Percentiles rank a stretch among this genome's conserved stretches.
Evolutionary conservation across 2,113 vertebrate genomes (phyloP).

Genomic region (Hippocampus guttulatus): DNA sequence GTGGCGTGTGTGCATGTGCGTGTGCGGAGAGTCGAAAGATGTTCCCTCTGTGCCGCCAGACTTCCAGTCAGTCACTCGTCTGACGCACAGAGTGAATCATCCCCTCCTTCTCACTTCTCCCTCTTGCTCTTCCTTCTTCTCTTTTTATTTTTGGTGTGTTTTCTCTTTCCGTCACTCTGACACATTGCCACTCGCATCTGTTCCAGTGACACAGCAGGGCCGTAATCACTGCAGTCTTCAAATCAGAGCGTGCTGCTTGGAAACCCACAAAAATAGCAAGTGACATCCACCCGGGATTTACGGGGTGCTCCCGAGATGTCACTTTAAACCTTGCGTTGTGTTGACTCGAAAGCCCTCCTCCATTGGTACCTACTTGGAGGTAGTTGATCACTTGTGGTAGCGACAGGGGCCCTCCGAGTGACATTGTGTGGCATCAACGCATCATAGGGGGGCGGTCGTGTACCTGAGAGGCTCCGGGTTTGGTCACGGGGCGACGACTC

Average conservation of each 20-base stretch:
- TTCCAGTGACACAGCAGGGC: slow-evolving; percentile 60
- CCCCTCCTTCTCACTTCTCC: slow-evolving; percentile 33
- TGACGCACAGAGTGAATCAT: slow-evolving; percentile 71
- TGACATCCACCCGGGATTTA: not conserved
- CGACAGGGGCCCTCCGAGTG: slow-evolving; percentile 50
- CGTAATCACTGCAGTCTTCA: slow-evolving; percentile 49
- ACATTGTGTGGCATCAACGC: slow-evolving; percentile 58
- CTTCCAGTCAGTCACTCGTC: slow-evolving; percentile 58
- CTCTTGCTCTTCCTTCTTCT: slow-evolving; percentile 4
- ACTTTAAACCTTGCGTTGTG: slow-evolving; percentile 18
- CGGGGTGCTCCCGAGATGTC: not conserved
- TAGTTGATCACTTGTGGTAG: slow-evolving; percentile 14
- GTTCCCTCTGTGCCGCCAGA: slow-evolving; percentile 47
- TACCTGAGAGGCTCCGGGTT: slow-evolving; percentile 40
- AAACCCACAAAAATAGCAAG: slow-evolving; percentile 11
- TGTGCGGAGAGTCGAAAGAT: slow-evolving; percentile 44
- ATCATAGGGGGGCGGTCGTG: slow-evolving; percentile 39
- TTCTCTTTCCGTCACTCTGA: slow-evolving; percentile 24
- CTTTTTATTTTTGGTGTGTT: too few species aligned
- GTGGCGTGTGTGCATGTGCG: slow-evolving; percentile 12
- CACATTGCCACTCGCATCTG: slow-evolving; percentile 35
- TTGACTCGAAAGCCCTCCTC: slow-evolving; percentile 25
- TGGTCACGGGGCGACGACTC: slow-evolving; percentile 20
- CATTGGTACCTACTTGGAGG: slow-evolving; percentile 1
- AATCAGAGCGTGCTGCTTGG: slow-evolving; percentile 31